phyloP scores from a whole-genome alignment of 1,140 invertebrate species.

The Planococcus citri region DNA sequence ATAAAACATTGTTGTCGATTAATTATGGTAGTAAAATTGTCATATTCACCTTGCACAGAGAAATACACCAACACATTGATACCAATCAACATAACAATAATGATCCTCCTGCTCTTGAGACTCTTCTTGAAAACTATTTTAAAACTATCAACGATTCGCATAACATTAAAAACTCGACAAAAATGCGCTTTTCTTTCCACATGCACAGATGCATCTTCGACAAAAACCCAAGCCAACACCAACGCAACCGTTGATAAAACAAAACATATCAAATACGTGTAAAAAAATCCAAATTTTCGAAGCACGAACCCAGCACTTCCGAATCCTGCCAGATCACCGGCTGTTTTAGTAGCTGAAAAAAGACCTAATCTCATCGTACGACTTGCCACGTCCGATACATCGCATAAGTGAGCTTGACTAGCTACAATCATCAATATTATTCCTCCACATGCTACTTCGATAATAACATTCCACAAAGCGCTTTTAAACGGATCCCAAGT shows the following conservation, averaged over 20 bases:
- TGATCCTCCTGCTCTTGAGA: neutral
- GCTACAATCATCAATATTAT: neutral
- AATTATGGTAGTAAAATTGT: no score
- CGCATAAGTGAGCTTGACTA: neutral
- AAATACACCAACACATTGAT: neutral
- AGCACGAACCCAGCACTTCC: neutral
- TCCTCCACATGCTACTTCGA: neutral
- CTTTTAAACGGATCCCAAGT: neutral
- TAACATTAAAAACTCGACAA: neutral
- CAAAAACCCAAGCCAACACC: neutral
- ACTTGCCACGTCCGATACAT: neutral
- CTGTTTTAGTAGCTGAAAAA: neutral
- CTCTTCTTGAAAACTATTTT: neutral
- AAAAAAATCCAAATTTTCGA: neutral
- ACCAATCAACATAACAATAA: neutral
- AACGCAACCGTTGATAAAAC: neutral
- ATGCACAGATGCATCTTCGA: neutral
- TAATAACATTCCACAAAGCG: neutral
- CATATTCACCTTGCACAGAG: neutral
- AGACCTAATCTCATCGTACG: neutral
- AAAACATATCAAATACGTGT: neutral
- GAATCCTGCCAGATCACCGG: neutral
- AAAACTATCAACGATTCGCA: neutral
- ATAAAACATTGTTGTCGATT: no score
- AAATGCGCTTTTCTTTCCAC: neutral